Percentiles rank a stretch among this genome's conserved stretches.
phyloP scores from a whole-genome alignment of 2,797 vertebrate genomes.

The Lagorchestes hirsutus region DNA sequence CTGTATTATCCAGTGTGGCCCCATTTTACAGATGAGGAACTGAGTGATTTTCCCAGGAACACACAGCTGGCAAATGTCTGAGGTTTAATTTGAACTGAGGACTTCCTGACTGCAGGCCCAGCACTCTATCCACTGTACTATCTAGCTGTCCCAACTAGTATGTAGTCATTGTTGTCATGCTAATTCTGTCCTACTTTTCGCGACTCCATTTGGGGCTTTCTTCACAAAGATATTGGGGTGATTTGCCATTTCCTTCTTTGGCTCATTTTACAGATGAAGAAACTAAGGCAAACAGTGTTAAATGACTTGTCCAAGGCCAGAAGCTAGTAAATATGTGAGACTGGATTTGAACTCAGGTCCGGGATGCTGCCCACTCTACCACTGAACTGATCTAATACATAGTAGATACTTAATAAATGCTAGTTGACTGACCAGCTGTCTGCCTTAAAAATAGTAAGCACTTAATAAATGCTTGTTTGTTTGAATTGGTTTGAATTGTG shows the following conservation, averaged over 20 bases:
- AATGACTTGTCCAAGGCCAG: not conserved
- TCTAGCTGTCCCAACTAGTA: not conserved
- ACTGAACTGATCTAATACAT: not conserved
- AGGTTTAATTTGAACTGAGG: not conserved
- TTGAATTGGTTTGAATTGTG: not conserved
- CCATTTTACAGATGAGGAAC: not conserved
- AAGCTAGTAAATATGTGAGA: not conserved
- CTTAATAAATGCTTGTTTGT: not conserved
- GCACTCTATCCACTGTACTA: not conserved
- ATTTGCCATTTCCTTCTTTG: not conserved
- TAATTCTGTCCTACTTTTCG: not conserved
- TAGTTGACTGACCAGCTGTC: not conserved
- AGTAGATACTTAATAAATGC: not conserved
- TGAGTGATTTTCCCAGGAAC: not conserved
- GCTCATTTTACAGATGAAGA: not conserved
- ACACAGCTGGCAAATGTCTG: not conserved
- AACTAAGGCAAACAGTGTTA: not conserved
- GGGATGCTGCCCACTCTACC: not conserved
- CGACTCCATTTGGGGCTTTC: not conserved
- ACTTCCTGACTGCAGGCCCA: not conserved
- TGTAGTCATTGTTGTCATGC: not conserved
- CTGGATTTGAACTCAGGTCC: not conserved
- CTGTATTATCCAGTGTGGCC: not conserved
- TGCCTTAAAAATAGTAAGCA: not conserved
- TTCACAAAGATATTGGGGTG: not conserved